Percentiles rank a stretch among this genome's conserved stretches.
Evolutionary conservation across 1,140 invertebrate genomes (phyloP).

Genomic region (Magallana ariakensis): DNA sequence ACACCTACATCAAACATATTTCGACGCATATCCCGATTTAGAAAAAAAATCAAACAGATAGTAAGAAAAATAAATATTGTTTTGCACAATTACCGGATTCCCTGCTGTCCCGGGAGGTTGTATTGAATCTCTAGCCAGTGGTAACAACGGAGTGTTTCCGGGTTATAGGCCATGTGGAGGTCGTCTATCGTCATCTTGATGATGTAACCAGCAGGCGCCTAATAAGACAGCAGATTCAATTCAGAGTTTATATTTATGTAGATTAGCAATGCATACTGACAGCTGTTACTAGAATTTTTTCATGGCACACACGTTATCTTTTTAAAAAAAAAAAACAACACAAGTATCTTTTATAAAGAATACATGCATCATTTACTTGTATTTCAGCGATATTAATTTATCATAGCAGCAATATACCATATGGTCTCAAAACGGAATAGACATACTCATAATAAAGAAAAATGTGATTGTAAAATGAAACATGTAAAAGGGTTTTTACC

Average conservation of each 20-base stretch:
- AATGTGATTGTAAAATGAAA: background rate
- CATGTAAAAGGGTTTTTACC: background rate
- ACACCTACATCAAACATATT: too few species aligned
- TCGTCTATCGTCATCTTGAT: constrained; percentile 35
- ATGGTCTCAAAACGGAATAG: background rate
- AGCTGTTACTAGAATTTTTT: too few species aligned
- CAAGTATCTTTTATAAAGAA: background rate
- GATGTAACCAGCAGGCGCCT: background rate
- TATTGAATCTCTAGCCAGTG: constrained; percentile 54
- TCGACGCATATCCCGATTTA: too few species aligned
- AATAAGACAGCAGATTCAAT: background rate
- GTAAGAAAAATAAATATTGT: too few species aligned
- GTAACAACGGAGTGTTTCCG: constrained; percentile 29
- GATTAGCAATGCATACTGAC: too few species aligned
- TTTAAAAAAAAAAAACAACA: too few species aligned
- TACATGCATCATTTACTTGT: background rate
- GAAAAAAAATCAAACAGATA: too few species aligned
- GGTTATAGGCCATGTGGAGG: constrained; percentile 44
- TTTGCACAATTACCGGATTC: constrained; percentile 38
- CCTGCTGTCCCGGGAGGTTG: constrained; percentile 49
- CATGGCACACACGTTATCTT: too few species aligned
- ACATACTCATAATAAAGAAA: background rate
- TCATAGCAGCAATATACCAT: background rate
- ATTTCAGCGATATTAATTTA: background rate
- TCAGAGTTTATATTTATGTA: too few species aligned